Percentiles rank a stretch among this genome's conserved stretches.
Conservation (phyloP, 2,888 invertebrate species). For the Aphidoletes aphidimyza region DNA sequence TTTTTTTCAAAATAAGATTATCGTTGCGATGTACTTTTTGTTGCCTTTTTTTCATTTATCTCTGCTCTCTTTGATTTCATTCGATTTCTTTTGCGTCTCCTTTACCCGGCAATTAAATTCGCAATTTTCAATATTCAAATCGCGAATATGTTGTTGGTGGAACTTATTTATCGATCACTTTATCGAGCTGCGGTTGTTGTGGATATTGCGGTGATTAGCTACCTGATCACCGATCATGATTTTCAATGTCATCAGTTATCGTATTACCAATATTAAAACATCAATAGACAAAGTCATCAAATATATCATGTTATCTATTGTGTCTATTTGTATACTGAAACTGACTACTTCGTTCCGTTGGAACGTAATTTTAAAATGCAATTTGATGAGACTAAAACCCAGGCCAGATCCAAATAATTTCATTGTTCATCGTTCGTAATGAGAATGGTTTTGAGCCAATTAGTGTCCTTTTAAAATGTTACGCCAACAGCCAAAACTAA, state of each 20-base stretch:
- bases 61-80: neutral
- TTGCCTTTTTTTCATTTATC: neutral
- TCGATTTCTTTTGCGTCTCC: neutral
- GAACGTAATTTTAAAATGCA: too few species aligned
- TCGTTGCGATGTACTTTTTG: neutral
- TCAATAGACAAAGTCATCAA: neutral
- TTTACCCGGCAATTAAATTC: neutral
- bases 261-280: neutral
- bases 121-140: neutral
- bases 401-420: too few species aligned
- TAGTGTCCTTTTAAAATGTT: neutral
- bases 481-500: too few species aligned
- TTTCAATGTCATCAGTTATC: neutral
- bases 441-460: too few species aligned
- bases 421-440: too few species aligned
- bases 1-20: constrained; percentile 34
- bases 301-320: neutral
- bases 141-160: neutral
- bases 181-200: neutral
- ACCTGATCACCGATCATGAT: neutral
- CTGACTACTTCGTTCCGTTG: too few species aligned
- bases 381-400: too few species aligned
- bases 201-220: neutral
- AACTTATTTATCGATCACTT: neutral
- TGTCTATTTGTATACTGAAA: neutral